Evolutionary conservation across 2,113 vertebrate species (phyloP).

Genomic region (Lynx canadensis): DNA sequence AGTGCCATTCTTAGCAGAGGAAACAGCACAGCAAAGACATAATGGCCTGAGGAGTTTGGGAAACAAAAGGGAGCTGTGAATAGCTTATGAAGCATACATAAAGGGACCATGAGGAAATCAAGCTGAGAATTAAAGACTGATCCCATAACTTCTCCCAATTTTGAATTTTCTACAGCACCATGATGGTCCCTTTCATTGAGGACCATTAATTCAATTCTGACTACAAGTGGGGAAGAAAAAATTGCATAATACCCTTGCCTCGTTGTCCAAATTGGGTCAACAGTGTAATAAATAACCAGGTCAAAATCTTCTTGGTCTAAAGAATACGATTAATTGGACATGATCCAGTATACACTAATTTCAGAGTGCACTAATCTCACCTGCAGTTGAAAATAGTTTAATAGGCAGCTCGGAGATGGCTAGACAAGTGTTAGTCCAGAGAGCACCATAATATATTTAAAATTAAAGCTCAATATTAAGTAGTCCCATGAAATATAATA

Average conservation of each 20-base stretch:
- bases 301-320: neutral
- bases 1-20: neutral
- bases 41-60: neutral
- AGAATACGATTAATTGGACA: neutral
- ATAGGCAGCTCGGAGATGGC: neutral
- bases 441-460: neutral
- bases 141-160: neutral
- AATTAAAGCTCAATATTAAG: slow-evolving; percentile 49
- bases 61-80: neutral
- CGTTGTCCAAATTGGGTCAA: neutral
- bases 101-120: neutral
- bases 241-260: neutral
- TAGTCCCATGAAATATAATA: neutral
- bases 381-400: neutral
- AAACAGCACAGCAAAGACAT: neutral
- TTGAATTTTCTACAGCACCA: neutral
- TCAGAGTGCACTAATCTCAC: neutral
- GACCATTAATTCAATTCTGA: neutral
- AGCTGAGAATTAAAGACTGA: neutral
- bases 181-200: neutral
- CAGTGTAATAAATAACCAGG: neutral
- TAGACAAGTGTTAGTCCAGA: slow-evolving; percentile 9
- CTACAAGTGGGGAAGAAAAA: neutral
- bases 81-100: neutral
- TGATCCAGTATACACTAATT: neutral